Conservation (phyloP, 1,140 invertebrate species). For the Dryas iulia region DNA sequence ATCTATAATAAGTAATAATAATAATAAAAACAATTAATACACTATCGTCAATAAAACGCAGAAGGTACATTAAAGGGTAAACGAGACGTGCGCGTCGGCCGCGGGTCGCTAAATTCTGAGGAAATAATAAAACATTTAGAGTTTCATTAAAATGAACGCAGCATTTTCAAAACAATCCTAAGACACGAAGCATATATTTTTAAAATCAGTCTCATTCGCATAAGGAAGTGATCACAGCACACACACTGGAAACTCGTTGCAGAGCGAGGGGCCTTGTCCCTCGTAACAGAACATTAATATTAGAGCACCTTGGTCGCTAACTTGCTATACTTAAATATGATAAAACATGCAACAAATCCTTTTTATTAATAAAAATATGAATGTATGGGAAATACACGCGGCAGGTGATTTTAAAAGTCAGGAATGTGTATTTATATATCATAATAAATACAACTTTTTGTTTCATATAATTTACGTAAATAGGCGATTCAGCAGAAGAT, state of each 20-base stretch:
- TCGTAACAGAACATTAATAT: slow-evolving; percentile 69
- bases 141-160: slow-evolving; percentile 17
- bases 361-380: slow-evolving; percentile 63
- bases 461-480: slow-evolving; percentile 20
- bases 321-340: slow-evolving; percentile 72
- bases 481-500: slow-evolving; percentile 43
- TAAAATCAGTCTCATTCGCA: slow-evolving; percentile 80
- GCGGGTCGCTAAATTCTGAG: neutral
- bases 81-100: neutral
- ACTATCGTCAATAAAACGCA: slow-evolving; percentile 42
- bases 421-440: slow-evolving; percentile 38
- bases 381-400: slow-evolving; percentile 56
- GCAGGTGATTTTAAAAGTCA: slow-evolving; percentile 25
- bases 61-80: slow-evolving; percentile 45
- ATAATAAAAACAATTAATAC: slow-evolving; percentile 44
- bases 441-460: slow-evolving; percentile 44
- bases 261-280: slow-evolving; percentile 70
- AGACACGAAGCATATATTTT: slow-evolving; percentile 68
- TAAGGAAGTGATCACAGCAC: slow-evolving; percentile 80
- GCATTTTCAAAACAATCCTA: slow-evolving; percentile 53
- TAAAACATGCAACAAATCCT: slow-evolving; percentile 64
- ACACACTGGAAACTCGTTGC: slow-evolving; percentile 79
- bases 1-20: slow-evolving; percentile 61
- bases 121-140: slow-evolving; percentile 10
- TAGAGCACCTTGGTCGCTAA: slow-evolving; percentile 76